Percentiles rank a stretch among this genome's conserved stretches.
Evolutionary conservation across 1,140 invertebrate genomes (phyloP).

Genomic region (Cardiocondyla obscurior): DNA sequence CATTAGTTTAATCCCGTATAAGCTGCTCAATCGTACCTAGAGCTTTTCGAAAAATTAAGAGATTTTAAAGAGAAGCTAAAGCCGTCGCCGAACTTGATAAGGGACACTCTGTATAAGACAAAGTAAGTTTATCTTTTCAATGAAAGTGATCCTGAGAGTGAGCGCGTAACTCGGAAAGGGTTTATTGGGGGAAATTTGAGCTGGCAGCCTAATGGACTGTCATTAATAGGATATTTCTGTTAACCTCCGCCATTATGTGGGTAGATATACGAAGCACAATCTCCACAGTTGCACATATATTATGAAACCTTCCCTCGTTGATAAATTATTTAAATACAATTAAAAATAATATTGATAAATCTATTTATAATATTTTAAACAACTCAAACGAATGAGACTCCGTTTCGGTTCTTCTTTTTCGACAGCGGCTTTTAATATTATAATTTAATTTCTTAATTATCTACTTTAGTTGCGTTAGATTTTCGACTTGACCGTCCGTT

Average conservation of each 20-base stretch:
- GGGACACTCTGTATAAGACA: neutral
- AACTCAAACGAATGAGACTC: no score
- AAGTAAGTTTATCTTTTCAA: conserved; percentile 52
- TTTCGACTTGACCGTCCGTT: neutral
- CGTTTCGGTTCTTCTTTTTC: no score
- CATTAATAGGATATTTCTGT: conserved; percentile 38
- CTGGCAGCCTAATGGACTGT: conserved; percentile 23
- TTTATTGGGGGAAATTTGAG: conserved; percentile 42
- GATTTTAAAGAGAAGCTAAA: no score
- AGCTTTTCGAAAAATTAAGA: conserved; percentile 65
- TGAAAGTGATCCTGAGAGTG: conserved; percentile 11
- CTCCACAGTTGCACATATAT: neutral
- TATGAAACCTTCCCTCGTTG: neutral
- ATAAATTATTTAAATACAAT: no score
- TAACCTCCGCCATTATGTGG: neutral
- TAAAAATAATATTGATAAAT: no score
- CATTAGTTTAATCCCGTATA: conserved; percentile 59
- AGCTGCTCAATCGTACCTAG: conserved; percentile 55
- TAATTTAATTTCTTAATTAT: no score
- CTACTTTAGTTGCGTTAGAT: neutral
- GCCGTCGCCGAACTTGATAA: no score
- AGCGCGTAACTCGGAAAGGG: neutral
- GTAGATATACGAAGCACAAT: neutral
- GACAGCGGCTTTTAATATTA: no score
- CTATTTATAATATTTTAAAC: no score